Percentiles rank a stretch among this genome's conserved stretches.
Evolutionary conservation across 2,888 invertebrate species (phyloP).

Genomic region (Seladonia tumulorum): DNA sequence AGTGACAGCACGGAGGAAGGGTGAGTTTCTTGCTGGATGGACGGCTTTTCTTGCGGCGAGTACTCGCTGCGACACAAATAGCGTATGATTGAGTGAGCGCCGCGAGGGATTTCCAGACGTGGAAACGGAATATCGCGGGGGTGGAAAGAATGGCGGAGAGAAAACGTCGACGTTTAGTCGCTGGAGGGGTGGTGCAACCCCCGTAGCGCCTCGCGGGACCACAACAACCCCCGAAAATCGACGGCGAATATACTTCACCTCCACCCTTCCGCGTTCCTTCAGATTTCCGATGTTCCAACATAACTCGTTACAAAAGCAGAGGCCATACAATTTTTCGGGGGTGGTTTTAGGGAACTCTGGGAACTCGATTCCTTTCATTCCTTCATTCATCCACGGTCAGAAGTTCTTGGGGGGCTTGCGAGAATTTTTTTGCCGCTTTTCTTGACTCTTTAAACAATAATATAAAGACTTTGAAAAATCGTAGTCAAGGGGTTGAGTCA

Average conservation of each 20-base stretch:
- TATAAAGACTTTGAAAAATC: too few relatives aligned
- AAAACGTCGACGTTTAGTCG: constrained; percentile 72
- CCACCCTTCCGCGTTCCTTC: constrained; percentile 27
- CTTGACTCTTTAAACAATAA: too few relatives aligned
- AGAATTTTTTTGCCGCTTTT: too few relatives aligned
- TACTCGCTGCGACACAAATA: constrained; percentile 78
- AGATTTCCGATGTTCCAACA: constrained; percentile 18
- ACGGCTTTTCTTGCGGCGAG: constrained; percentile 73
- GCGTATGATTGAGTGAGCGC: constrained; percentile 66
- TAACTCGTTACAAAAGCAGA: background rate
- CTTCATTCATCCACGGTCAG: background rate
- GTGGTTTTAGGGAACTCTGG: background rate
- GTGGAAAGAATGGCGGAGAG: constrained; percentile 53
- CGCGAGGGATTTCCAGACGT: constrained; percentile 64
- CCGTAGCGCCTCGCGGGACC: constrained; percentile 65
- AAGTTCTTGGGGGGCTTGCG: too few relatives aligned
- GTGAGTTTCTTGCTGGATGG: constrained; percentile 79
- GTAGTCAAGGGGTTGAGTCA: too few relatives aligned
- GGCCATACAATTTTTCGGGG: background rate
- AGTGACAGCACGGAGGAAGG: constrained; percentile 52
- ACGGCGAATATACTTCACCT: constrained; percentile 44
- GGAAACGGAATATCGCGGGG: constrained; percentile 61
- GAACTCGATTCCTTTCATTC: background rate
- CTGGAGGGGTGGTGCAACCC: constrained; percentile 52
- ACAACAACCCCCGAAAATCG: constrained; percentile 56